phyloP scores from a whole-genome alignment of 1,140 invertebrate genomes.

The Polypedilum vanderplanki region DNA sequence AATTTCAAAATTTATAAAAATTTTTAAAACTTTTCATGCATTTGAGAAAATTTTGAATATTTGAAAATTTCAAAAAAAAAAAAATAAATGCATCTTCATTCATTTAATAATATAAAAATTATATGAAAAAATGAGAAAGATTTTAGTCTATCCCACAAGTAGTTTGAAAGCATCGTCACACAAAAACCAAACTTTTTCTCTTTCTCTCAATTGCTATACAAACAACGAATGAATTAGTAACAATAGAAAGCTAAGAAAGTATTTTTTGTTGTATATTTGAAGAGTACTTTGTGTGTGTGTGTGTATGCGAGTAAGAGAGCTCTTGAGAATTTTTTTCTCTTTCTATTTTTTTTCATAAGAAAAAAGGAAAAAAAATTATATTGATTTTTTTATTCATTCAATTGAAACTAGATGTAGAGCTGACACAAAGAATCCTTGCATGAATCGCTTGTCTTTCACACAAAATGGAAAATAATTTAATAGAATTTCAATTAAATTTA shows the following conservation, averaged over 20 bases:
- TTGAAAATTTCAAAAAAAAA: no score
- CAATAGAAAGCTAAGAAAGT: constrained; percentile 18
- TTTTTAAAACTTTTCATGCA: no score
- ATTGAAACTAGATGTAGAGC: neutral
- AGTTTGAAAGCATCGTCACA: neutral
- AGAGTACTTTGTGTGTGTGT: neutral
- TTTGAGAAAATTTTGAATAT: no score
- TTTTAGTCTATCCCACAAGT: constrained; percentile 2
- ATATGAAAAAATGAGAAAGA: neutral
- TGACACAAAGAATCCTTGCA: constrained; percentile 5
- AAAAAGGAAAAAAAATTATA: neutral
- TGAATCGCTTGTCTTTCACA: constrained; percentile 5
- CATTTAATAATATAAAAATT: no score
- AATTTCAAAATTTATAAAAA: no score
- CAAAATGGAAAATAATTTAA: constrained; percentile 14
- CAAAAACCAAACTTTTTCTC: constrained; percentile 9
- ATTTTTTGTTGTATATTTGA: neutral
- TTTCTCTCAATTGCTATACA: constrained; percentile 18
- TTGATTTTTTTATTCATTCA: neutral
- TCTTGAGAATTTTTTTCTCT: neutral
- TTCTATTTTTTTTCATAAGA: neutral
- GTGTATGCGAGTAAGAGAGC: neutral
- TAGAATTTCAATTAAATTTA: constrained; percentile 20
- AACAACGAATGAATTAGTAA: constrained; percentile 7
- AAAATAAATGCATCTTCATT: no score